phyloP scores from a whole-genome alignment of 2,797 vertebrate genomes.

The Tarsius wallacei region DNA sequence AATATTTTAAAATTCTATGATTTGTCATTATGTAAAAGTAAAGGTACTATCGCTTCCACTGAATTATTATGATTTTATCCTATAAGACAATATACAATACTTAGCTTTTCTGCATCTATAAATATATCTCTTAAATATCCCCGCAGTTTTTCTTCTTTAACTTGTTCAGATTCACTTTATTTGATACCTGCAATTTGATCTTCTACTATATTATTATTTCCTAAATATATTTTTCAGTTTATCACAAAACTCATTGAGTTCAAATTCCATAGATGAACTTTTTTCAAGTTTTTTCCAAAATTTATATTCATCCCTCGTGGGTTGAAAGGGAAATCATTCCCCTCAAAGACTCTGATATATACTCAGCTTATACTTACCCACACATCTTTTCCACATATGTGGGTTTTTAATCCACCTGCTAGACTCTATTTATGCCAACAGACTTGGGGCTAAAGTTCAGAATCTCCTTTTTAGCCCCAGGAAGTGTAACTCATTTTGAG shows the following conservation, averaged over 20 bases:
- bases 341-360: neutral
- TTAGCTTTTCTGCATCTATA: neutral
- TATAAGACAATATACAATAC: too few species aligned
- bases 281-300: neutral
- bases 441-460: neutral
- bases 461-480: too few species aligned
- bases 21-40: neutral
- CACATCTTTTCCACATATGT: neutral
- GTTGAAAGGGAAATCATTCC: neutral
- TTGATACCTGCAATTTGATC: neutral
- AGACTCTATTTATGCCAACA: neutral
- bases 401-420: neutral
- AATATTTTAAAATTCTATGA: neutral
- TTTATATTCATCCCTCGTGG: neutral
- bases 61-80: neutral
- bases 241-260: neutral
- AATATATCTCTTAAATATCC: neutral
- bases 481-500: too few species aligned
- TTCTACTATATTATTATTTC: neutral
- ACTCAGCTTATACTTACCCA: neutral
- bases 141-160: neutral
- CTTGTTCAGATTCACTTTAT: neutral
- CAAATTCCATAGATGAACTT: neutral
- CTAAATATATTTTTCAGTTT: neutral
- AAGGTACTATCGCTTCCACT: neutral